A percentile compares a stretch with the other conserved stretches of the same genome.
Conservation (phyloP, 2,797 vertebrate species). For the Hyperoplus lanceolatus region DNA sequence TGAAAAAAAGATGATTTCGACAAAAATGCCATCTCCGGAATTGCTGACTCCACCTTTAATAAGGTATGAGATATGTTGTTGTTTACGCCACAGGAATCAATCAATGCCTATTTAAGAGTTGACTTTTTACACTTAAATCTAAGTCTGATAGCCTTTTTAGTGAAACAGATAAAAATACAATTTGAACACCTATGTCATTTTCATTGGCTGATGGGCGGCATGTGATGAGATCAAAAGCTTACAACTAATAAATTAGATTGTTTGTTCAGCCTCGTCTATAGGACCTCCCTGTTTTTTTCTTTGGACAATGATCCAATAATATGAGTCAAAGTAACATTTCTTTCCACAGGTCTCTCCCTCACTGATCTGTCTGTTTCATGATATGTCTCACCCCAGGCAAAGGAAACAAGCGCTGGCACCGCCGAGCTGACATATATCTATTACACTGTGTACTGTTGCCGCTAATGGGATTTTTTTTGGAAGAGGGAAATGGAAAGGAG, state of each 20-base stretch:
- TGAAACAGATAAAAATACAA: background rate
- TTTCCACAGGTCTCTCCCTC: constrained; percentile 14
- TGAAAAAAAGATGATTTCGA: too few relatives aligned
- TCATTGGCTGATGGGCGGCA: background rate
- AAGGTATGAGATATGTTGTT: too few relatives aligned
- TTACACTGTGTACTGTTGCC: constrained; percentile 59
- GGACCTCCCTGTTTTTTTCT: background rate
- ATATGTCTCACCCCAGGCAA: constrained; percentile 42
- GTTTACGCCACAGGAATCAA: background rate
- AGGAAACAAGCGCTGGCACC: constrained; percentile 49
- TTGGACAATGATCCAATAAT: background rate
- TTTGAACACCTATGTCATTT: background rate
- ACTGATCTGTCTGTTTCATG: constrained; percentile 25
- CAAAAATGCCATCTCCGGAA: too few relatives aligned
- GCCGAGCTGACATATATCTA: constrained; percentile 58
- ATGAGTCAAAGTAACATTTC: constrained; percentile 16
- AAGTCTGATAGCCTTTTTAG: background rate
- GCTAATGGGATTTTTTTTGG: constrained; percentile 63
- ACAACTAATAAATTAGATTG: background rate
- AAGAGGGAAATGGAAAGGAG: constrained; percentile 47
- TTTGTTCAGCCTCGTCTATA: background rate
- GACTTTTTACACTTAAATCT: too few relatives aligned
- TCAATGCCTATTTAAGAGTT: background rate
- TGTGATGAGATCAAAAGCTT: background rate
- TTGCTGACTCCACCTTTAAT: too few relatives aligned